These are phyloP conservation scores for Agriopis aurantiaria DNA, from an alignment of 2,888 invertebrate species.

Conservation along the genomic window DNA sequence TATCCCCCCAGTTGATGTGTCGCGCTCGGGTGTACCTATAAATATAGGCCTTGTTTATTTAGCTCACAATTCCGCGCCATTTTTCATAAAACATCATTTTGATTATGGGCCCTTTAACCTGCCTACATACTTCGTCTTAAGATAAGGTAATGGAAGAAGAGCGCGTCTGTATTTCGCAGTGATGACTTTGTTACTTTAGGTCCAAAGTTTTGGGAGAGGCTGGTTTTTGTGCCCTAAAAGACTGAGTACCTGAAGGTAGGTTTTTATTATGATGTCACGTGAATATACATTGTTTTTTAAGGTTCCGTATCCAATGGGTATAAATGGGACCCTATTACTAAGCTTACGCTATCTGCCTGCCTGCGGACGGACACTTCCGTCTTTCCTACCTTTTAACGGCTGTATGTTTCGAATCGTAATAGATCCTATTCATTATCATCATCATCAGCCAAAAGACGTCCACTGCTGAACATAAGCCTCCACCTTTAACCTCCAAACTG, in stretches of 20 bases:
- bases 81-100: constrained; percentile 46
- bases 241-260: neutral
- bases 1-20: constrained; percentile 76
- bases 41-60: constrained; percentile 47
- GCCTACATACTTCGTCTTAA: constrained; percentile 36
- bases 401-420: too few species aligned
- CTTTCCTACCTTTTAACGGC: too few species aligned
- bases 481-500: too few species aligned
- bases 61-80: constrained; percentile 43
- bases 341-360: too few species aligned
- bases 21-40: constrained; percentile 59
- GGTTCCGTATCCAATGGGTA: too few species aligned
- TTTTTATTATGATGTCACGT: constrained; percentile 6
- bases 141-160: constrained; percentile 32
- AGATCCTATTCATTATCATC: too few species aligned
- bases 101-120: constrained; percentile 45
- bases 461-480: too few species aligned
- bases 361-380: too few species aligned
- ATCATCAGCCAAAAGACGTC: too few species aligned
- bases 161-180: constrained; percentile 34
- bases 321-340: too few species aligned
- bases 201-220: constrained; percentile 4
- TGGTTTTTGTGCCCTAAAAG: constrained; percentile 12
- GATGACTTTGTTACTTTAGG: constrained; percentile 15
- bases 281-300: too few species aligned